Evolutionary conservation across 1,140 invertebrate genomes (phyloP).

Genomic region (Leptinotarsa undecemlineata): DNA sequence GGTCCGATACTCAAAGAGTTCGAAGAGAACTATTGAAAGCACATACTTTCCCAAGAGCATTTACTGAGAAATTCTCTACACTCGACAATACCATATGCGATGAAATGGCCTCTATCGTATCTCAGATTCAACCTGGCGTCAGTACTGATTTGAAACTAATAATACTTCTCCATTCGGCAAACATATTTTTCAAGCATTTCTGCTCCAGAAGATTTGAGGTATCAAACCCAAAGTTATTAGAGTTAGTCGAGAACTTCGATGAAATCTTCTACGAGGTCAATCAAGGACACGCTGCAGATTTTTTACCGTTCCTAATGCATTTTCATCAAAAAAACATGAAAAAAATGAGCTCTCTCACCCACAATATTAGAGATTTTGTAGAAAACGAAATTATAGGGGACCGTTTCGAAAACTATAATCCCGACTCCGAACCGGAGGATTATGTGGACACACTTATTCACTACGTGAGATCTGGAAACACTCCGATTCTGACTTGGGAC

Average conservation of each 20-base stretch:
- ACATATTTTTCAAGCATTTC: conserved; percentile 83
- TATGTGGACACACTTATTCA: conserved; percentile 75
- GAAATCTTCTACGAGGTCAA: conserved; percentile 89
- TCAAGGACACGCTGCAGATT: conserved; percentile 84
- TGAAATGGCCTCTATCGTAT: conserved; percentile 54
- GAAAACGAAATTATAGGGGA: conserved; percentile 69
- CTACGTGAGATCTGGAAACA: conserved; percentile 60
- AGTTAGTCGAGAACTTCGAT: conserved; percentile 73
- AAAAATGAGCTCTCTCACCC: conserved; percentile 67
- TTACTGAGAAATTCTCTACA: conserved; percentile 67
- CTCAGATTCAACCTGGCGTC: conserved; percentile 45
- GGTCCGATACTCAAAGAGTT: conserved; percentile 77
- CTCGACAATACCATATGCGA: conserved; percentile 64
- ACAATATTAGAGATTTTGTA: conserved; percentile 73
- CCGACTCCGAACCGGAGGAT: conserved; percentile 63
- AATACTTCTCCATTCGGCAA: conserved; percentile 70
- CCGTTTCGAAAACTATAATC: conserved; percentile 59
- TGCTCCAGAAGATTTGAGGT: conserved; percentile 72
- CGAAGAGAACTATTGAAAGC: conserved; percentile 75
- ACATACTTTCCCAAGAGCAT: conserved; percentile 74
- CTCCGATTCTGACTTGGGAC: conserved; percentile 62
- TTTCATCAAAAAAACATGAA: conserved; percentile 70
- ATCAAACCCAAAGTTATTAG: conserved; percentile 65
- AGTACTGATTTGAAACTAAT: conserved; percentile 63
- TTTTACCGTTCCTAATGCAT: conserved; percentile 78